Evolutionary conservation across 2,113 vertebrate species (phyloP).

Genomic region (Lamprotornis superbus): DNA sequence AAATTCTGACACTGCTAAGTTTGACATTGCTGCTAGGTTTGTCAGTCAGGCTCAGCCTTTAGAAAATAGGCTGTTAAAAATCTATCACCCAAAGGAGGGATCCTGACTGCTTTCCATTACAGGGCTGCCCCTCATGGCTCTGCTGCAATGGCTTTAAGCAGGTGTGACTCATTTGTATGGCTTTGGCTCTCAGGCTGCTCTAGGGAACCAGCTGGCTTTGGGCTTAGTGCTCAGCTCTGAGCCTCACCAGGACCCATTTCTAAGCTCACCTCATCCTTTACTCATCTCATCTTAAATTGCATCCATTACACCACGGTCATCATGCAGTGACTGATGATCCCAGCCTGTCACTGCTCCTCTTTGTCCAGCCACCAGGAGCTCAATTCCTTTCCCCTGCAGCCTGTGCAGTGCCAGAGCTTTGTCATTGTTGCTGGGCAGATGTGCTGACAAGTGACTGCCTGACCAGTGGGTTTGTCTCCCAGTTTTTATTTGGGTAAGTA

Average conservation of each 20-base stretch:
- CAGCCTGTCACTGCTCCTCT: not conserved
- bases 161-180: not conserved
- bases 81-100: not conserved
- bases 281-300: not conserved
- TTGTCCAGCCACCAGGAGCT: not conserved
- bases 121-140: not conserved
- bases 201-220: not conserved
- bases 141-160: not conserved
- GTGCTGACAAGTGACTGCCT: not conserved
- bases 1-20: not conserved
- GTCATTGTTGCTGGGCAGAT: not conserved
- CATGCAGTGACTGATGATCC: not conserved
- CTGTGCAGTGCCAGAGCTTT: not conserved
- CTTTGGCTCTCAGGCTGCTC: not conserved
- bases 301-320: not conserved
- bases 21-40: not conserved
- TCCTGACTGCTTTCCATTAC: not conserved
- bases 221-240: not conserved
- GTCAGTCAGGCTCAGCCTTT: not conserved
- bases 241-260: not conserved
- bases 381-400: not conserved
- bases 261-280: not conserved
- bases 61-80: not conserved
- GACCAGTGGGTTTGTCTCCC: not conserved
- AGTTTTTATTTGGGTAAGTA: not conserved